phyloP scores from a whole-genome alignment of 2,797 vertebrate species.

The Ambastaia sidthimunki region DNA sequence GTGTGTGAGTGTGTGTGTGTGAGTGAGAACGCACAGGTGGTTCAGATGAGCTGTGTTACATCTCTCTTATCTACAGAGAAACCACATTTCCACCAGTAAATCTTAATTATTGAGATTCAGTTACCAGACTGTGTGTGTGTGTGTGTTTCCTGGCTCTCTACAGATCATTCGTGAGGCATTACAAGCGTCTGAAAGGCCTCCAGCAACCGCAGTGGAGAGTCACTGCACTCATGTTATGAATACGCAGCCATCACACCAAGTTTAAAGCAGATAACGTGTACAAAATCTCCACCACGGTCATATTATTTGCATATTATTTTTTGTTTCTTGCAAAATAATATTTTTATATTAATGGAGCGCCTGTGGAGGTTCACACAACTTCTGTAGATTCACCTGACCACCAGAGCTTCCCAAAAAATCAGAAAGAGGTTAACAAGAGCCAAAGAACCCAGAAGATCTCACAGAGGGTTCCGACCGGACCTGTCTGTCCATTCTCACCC shows the following conservation, averaged over 20 bases:
- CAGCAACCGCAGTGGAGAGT: not conserved
- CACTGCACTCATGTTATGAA: constrained; percentile 1
- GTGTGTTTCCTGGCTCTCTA: constrained; percentile 19
- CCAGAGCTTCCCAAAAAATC: too few species aligned
- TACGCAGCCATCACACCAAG: not conserved
- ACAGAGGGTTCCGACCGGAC: too few species aligned
- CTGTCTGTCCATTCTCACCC: too few species aligned
- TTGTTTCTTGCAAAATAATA: too few species aligned
- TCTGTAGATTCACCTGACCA: too few species aligned
- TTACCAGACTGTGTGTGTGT: constrained; percentile 34
- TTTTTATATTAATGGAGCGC: too few species aligned
- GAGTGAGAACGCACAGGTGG: constrained; percentile 43
- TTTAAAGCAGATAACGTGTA: not conserved
- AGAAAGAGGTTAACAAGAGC: too few species aligned
- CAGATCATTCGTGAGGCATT: not conserved
- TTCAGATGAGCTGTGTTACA: constrained; percentile 22
- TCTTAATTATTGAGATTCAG: constrained; percentile 61
- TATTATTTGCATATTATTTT: too few species aligned
- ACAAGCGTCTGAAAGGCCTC: constrained; percentile 1
- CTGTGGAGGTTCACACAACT: too few species aligned
- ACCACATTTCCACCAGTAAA: constrained; percentile 55
- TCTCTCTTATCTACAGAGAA: constrained; percentile 26
- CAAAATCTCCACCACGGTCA: too few species aligned
- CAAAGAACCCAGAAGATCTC: too few species aligned
- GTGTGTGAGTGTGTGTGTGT: too few species aligned